Percentiles rank a stretch among this genome's conserved stretches.
These are phyloP conservation scores for Notiomystis cincta DNA, from an alignment of 2,113 vertebrate species.

Conservation along the genomic window DNA sequence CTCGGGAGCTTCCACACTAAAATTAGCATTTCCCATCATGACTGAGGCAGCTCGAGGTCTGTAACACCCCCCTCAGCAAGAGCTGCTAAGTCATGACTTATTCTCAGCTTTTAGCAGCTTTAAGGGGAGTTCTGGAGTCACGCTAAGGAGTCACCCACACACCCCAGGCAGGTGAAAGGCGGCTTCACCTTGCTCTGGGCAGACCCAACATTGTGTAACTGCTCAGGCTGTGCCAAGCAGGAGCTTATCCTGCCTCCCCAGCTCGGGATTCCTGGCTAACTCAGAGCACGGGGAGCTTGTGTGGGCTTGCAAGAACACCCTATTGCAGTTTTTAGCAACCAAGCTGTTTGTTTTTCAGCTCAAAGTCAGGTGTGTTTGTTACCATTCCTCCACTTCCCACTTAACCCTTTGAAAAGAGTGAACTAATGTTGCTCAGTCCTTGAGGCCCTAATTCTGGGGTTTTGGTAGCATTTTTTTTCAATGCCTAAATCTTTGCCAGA, in stretches of 20 bases:
- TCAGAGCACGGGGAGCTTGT: neutral
- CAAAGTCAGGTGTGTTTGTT: neutral
- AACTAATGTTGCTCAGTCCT: fast-evolving
- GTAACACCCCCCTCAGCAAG: neutral
- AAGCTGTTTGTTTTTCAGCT: neutral
- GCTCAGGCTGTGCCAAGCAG: neutral
- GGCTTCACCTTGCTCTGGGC: neutral
- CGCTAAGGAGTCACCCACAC: neutral
- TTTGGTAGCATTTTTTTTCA: neutral
- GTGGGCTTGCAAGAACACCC: neutral
- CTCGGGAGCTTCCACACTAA: neutral
- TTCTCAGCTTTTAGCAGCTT: neutral
- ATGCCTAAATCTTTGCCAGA: neutral
- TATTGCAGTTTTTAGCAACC: neutral
- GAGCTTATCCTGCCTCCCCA: neutral
- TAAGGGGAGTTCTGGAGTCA: neutral
- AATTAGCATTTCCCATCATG: neutral
- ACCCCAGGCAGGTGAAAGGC: neutral
- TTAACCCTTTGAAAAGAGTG: neutral
- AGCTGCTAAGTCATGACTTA: neutral
- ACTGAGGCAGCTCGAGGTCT: neutral
- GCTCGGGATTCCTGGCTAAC: neutral
- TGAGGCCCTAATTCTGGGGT: neutral
- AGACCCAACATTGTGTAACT: neutral
- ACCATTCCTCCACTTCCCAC: neutral